Evolutionary conservation across 2,888 invertebrate genomes (phyloP), one percentile per base, ranked within the genome.

Genomic region (Tupiocoris notatus): DNA sequence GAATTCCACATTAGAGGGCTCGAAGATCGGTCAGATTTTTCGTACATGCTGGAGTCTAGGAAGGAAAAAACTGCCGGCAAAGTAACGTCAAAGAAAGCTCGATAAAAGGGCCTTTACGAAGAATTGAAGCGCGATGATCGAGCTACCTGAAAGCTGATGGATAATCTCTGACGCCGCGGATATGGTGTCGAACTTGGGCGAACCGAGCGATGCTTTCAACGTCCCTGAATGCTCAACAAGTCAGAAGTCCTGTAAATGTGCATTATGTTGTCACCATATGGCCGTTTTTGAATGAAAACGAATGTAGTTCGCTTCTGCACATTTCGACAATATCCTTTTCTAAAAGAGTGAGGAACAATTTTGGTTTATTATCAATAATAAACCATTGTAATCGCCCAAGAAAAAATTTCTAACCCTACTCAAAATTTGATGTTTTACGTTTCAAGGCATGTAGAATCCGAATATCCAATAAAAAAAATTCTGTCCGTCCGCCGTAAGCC

Each of bases 101-200:
- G 66, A 39, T 39, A 39, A 39, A 39, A 39, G 54, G 54, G 25
- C 67, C 57, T 57, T 67, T 67, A 54, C 3, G 67, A 23, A 57
- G 56, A 57, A 67, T 21, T 67, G 67, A 67, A 67, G 67, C 67
- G 67, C 67, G 21, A 56, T 67, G 67, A 67, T 57, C 54, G 57
- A 20, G 57, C 67, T 57, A 21, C 56, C 56, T 39, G 22, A 56
- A 21, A 57, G 56, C 67, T 67, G 57, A 16, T 21, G 57, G 67
- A 67, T 67, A 67, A 67, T 67, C 67, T 56, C 57, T n/a, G 67
- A 67, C 67, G 67, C 67, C 57, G 23, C n/a, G 25, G 39, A 65
- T 54, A 21, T 25, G 67, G 67, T 57, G 67, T 67, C 22, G 67
- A 67, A 57, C 39, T 20, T 12, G 39, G 65, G 65, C 39, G 20